Base-by-base conservation (phyloP, 2,113 vertebrate genomes). In the Procavia capensis region DNA sequence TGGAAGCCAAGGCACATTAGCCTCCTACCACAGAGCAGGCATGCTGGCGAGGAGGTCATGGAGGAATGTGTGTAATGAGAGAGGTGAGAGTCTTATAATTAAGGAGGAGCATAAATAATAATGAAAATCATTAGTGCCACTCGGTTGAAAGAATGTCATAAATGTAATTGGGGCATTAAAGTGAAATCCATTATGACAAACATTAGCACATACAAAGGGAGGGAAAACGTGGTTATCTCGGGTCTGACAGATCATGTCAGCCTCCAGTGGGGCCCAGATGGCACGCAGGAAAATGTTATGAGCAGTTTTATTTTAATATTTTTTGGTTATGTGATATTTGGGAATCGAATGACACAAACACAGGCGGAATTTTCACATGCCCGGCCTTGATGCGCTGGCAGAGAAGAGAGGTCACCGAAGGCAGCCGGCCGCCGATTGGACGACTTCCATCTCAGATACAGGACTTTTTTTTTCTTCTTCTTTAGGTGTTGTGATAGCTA, bases 41-140 rank as follows among this genome's bases (percentile, higher is more conserved):
- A 97, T 59, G 97, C 97, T 94, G 93, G 97, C 89, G 94, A 97
- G 95, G 96, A 97, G 98, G 97, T 98, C 97, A 97, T 94, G 97
- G 97, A 98, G 97, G 97, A 96, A 93, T 96, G 87, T 92, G 88
- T 72, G 95, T 96, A 96, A 97, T 85, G 97, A 96, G 96, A 83
- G 97, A 97, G 97, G 98, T 98, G 98, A 98, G 97, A 98, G 97
- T 97, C 98, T 98, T 98, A 98, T 98, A 98, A 98, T 98, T 98
- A 98, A 98, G 98, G 95, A 98, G 98, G 98, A 98, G 98, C 98
- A 98, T 99, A 99, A 99, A 98, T 99, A 98, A 98, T 98, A 98
- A 98, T 98, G 98, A 97, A 98, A 98, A 98, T 98, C 98, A 98
- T 98, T 98, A 98, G 98, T 98, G 97, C 97, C 98, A 98, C 98